Evolutionary conservation across 1,140 invertebrate genomes (phyloP).

Genomic region (Penaeus indicus): DNA sequence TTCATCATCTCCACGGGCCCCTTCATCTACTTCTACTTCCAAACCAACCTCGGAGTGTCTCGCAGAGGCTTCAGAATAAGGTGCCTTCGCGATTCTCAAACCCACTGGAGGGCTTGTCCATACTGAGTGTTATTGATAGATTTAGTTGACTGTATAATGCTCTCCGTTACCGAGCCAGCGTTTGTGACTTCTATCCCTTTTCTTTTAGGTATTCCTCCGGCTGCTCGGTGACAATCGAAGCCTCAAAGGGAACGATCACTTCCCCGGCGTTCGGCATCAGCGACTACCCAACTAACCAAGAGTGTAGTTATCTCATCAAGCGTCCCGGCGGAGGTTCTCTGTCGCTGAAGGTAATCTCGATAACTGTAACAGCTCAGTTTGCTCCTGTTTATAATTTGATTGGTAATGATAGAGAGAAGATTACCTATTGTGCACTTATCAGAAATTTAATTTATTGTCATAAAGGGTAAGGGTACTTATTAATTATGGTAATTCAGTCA

Average conservation of each 20-base stretch:
- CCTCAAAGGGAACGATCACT: slow-evolving; percentile 85
- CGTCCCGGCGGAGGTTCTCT: slow-evolving; percentile 86
- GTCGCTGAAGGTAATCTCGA: slow-evolving; percentile 59
- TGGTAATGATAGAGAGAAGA: no score
- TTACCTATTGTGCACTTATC: no score
- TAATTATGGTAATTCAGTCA: no score
- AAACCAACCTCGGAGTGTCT: slow-evolving; percentile 89
- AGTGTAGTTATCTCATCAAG: slow-evolving; percentile 89
- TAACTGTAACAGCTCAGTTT: no score
- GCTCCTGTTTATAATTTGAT: no score
- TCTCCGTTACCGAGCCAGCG: background rate
- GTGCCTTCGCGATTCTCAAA: slow-evolving; percentile 18
- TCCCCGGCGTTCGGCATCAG: slow-evolving; percentile 88
- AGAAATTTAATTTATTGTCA: no score
- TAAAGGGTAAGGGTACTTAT: no score
- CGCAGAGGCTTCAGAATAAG: slow-evolving; percentile 86
- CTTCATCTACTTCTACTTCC: slow-evolving; percentile 91
- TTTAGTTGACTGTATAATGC: background rate
- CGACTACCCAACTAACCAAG: slow-evolving; percentile 92
- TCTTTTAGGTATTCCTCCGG: slow-evolving; percentile 67
- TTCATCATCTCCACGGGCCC: slow-evolving; percentile 92
- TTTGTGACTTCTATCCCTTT: no score
- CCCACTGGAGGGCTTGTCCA: background rate
- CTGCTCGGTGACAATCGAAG: slow-evolving; percentile 78
- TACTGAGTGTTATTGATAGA: background rate